Evolutionary conservation across 2,113 vertebrate genomes (phyloP).

Genomic region (Tragulus kanchil): DNA sequence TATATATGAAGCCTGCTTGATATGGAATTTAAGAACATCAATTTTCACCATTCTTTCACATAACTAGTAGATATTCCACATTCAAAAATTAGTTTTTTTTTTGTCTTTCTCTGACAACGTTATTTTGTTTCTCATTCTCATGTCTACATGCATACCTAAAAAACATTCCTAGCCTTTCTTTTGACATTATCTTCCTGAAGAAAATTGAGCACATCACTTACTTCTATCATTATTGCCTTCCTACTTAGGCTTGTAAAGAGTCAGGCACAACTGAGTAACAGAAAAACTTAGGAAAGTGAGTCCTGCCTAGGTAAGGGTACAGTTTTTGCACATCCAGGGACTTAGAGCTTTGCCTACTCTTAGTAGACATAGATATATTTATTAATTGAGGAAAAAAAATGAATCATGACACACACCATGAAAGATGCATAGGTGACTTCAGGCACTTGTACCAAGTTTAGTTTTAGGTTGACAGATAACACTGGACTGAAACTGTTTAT

Average conservation of each 20-base stretch:
- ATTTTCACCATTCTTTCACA: neutral
- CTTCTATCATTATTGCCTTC: neutral
- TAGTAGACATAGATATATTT: neutral
- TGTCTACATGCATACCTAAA: neutral
- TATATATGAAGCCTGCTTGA: neutral
- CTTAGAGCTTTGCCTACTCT: neutral
- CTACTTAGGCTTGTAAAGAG: neutral
- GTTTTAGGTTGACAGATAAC: neutral
- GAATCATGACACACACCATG: neutral
- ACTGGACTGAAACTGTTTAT: neutral
- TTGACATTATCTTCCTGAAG: neutral
- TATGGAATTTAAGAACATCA: neutral
- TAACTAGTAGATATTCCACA: neutral
- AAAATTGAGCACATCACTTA: neutral
- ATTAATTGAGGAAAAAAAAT: neutral
- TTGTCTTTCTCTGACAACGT: neutral
- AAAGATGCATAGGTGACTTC: neutral
- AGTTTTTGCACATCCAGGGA: neutral
- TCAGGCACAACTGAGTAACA: no score
- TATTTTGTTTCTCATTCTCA: neutral
- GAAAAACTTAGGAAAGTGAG: neutral
- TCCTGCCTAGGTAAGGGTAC: neutral
- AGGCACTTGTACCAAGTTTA: neutral
- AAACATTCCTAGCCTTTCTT: neutral
- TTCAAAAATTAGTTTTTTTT: neutral